Evolutionary conservation across 37 sponge, comb jelly and placozoan genomes (phyloP).

Genomic region (Haliclona indistincta): DNA sequence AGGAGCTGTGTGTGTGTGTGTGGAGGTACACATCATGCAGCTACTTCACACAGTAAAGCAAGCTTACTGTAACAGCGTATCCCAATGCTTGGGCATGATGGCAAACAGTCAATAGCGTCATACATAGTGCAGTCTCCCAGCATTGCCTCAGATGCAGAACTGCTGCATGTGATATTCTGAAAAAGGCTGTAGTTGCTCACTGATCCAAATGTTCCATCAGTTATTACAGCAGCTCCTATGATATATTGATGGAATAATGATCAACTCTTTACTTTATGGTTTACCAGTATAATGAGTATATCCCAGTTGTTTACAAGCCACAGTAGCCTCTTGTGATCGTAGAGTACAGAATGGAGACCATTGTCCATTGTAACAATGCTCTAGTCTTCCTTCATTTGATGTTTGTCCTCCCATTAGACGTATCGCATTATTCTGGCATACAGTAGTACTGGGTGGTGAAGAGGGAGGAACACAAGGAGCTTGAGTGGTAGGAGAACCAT

Average conservation of each 20-base stretch:
- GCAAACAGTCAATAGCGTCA: not conserved
- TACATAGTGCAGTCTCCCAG: not conserved
- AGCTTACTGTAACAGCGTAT: not conserved
- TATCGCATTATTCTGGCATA: too few species aligned
- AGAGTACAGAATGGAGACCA: conserved; percentile 10
- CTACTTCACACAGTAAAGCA: not conserved
- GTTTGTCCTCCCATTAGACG: not conserved
- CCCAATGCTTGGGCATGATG: not conserved
- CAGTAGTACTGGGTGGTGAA: too few species aligned
- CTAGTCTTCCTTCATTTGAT: not conserved
- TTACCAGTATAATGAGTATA: not conserved
- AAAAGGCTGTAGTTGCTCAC: not conserved
- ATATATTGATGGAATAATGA: not conserved
- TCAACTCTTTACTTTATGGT: not conserved
- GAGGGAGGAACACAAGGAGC: conserved; percentile 3
- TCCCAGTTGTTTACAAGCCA: conserved; percentile 13
- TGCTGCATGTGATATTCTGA: not conserved
- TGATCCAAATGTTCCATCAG: conserved; percentile 7
- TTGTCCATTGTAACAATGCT: conserved; percentile 1
- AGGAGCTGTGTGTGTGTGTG: not conserved
- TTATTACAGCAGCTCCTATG: not conserved
- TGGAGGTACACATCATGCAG: not conserved
- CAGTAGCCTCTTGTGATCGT: not conserved
- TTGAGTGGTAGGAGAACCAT: not conserved
- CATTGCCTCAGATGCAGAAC: not conserved